Base-by-base conservation (phyloP, 2,797 vertebrate species). In the Enteromius fasciolatus region DNA sequence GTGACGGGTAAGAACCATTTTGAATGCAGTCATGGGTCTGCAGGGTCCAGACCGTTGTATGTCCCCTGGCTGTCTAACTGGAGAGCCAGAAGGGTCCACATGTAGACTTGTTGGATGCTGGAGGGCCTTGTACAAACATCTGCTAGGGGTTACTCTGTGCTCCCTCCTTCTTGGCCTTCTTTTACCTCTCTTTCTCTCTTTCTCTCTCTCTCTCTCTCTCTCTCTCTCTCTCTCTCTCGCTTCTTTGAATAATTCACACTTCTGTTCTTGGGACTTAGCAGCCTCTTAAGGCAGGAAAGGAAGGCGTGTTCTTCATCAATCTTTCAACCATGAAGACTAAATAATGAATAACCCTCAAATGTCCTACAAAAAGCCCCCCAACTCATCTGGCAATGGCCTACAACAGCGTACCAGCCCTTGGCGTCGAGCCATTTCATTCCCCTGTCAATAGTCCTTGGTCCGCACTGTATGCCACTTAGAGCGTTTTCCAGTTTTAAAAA, bases 291-390 rank as follows among this genome's bases (percentile, higher is more conserved):
- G 78, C 70, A 79, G 83, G 63, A 66, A 75, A 82, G 64, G 52
- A 82, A 83, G 85, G 78, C 77, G 72, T 91, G 89, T 89, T 90
- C 67, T 85, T 92, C 90, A 91, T 93, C 89, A 88, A 89, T 92
- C 87, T 89, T 92, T 92, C 82, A 92, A 77, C 77, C 83, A 82
- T 28, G 36, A 77, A 52, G 59, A 39, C 84, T 90, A 83, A 91
- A 92, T 92, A 91, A 91, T 92, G 86, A 85, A 93, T 79, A 83
- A 85, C 41, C 54, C 83, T 84, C 84, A 89, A 90, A 90, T 90
- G 90, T 91, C 86, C 86, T 88, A 91, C 87, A 90, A 90, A 91
- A 87, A 85, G 82, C 78, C 81, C 75, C 82, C 78, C 77, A 84
- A 87, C 83, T 87, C 80, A 66, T 78, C 76, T 85, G 76, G 81